These are phyloP conservation scores for Coelinius sp. DNA, from an alignment of 2,888 invertebrate genomes.

Conservation along the genomic window DNA sequence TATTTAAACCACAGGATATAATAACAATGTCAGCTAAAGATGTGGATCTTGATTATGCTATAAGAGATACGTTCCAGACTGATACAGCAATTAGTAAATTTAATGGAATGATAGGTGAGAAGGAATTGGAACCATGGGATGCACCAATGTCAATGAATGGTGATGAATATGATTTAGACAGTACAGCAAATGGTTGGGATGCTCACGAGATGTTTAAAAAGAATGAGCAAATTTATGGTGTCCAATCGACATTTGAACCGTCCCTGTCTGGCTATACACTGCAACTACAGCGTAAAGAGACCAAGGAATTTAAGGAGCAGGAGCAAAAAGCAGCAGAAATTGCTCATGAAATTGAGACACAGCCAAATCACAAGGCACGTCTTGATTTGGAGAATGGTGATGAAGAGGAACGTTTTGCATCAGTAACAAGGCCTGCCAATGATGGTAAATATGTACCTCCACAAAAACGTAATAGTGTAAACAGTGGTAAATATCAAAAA, in stretches of 20 bases:
- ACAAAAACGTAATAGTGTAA: conserved; percentile 82
- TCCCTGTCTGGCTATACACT: conserved; percentile 93
- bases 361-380: conserved; percentile 85
- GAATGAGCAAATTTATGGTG: conserved; percentile 93
- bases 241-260: conserved; percentile 93
- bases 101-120: conserved; percentile 84
- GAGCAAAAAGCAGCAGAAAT: conserved; percentile 91
- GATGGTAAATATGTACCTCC: conserved; percentile 84
- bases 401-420: conserved; percentile 89
- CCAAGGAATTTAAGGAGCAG: conserved; percentile 87
- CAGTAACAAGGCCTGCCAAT: conserved; percentile 75
- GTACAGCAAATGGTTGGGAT: conserved; percentile 92
- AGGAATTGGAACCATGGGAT: conserved; percentile 94
- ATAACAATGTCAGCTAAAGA: conserved; percentile 86
- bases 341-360: conserved; percentile 93
- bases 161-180: conserved; percentile 80
- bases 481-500: conserved; percentile 78
- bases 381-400: conserved; percentile 93
- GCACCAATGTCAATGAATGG: conserved; percentile 73
- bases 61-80: conserved; percentile 89
- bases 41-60: conserved; percentile 91
- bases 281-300: conserved; percentile 86
- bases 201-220: conserved; percentile 96
- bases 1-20: conserved; percentile 89
- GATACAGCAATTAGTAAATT: conserved; percentile 91